phyloP scores from a whole-genome alignment of 2,113 vertebrate genomes.

The Dissostichus mawsoni region DNA sequence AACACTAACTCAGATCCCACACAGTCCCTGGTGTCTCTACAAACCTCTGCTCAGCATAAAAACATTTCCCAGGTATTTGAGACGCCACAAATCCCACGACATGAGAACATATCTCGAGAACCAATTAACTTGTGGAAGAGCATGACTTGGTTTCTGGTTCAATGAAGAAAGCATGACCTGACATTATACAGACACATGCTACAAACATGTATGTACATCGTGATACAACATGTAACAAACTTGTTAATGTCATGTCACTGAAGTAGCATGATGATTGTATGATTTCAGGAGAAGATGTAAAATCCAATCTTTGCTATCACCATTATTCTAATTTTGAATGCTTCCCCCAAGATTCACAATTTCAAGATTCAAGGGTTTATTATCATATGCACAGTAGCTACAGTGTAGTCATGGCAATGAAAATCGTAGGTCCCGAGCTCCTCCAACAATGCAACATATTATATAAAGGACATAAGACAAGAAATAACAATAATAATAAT shows the following conservation, averaged over 20 bases:
- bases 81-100: not conserved
- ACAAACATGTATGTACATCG: not conserved
- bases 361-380: too few species aligned
- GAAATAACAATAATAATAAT: too few species aligned
- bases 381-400: too few species aligned
- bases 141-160: too few species aligned
- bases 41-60: conserved; percentile 33
- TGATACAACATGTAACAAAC: not conserved
- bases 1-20: conserved; percentile 36
- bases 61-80: not conserved
- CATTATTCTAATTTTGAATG: too few species aligned
- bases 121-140: not conserved
- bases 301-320: not conserved
- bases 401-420: too few species aligned
- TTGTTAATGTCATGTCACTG: not conserved
- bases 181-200: not conserved
- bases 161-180: too few species aligned
- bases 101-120: not conserved
- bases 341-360: too few species aligned
- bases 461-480: too few species aligned
- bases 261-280: not conserved
- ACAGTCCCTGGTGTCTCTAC: conserved; percentile 7
- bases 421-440: too few species aligned
- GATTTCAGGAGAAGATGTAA: not conserved
- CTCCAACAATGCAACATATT: too few species aligned